Percentiles rank a stretch among this genome's conserved stretches.
Evolutionary conservation across 2,797 vertebrate species (phyloP).

Genomic region (Chaunax sp.): DNA sequence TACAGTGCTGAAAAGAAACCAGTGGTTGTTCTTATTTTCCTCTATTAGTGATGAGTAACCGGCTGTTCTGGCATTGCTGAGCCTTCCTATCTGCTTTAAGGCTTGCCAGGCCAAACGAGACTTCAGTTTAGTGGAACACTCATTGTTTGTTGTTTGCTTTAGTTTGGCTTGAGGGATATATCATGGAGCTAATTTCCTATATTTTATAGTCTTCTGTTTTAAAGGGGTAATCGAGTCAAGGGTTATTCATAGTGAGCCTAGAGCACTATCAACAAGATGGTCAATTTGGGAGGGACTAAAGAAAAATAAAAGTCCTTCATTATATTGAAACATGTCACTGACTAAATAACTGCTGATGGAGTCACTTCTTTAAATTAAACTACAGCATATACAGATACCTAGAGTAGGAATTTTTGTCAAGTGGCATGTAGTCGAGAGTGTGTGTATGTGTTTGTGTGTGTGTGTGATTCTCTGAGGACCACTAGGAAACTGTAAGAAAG

Average conservation of each 20-base stretch:
- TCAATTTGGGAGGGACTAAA: background rate
- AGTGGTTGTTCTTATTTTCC: background rate
- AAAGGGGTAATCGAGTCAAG: too few species aligned
- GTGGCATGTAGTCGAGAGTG: background rate
- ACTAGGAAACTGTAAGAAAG: slow-evolving; percentile 70
- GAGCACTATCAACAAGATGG: background rate
- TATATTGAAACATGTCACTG: too few species aligned
- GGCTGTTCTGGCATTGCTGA: background rate
- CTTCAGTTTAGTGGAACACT: background rate
- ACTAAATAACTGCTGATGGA: too few species aligned
- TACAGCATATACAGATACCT: too few species aligned
- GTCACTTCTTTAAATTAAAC: too few species aligned
- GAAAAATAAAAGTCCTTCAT: background rate
- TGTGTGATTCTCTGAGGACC: slow-evolving; percentile 21
- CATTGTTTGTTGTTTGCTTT: background rate
- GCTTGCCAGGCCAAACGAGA: background rate
- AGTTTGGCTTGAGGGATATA: too few species aligned
- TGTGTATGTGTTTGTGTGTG: background rate
- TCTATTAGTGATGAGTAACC: background rate
- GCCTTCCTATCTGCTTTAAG: background rate
- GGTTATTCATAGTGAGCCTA: background rate
- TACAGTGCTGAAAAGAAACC: background rate
- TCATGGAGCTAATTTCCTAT: too few species aligned
- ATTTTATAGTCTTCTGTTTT: too few species aligned
- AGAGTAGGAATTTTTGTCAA: too few species aligned